These are phyloP conservation scores for Chrysotoxum bicinctum DNA, from an alignment of 2,888 invertebrate species.

Conservation along the genomic window DNA sequence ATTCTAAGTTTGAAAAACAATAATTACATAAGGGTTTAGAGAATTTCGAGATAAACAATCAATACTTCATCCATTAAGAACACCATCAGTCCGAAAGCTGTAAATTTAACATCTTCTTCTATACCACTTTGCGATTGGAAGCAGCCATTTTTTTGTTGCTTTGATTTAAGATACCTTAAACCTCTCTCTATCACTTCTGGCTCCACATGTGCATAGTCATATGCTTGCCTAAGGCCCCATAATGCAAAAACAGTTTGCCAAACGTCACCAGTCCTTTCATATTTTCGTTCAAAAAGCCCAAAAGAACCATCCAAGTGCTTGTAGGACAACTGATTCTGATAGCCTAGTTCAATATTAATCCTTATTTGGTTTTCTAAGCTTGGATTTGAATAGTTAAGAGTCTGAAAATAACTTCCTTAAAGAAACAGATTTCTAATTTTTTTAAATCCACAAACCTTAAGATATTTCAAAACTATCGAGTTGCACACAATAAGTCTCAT, in stretches of 20 bases:
- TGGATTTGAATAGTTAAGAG: slow-evolving; percentile 85
- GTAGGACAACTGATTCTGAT: slow-evolving; percentile 95
- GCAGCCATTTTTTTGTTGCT: slow-evolving; percentile 88
- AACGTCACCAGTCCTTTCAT: slow-evolving; percentile 84
- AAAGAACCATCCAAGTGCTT: slow-evolving; percentile 94
- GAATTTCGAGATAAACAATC: not conserved
- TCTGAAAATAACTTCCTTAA: slow-evolving; percentile 34
- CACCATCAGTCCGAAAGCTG: slow-evolving; percentile 89
- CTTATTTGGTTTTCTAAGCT: slow-evolving; percentile 84
- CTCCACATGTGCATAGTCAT: slow-evolving; percentile 87
- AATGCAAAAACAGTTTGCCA: slow-evolving; percentile 93
- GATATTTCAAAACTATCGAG: slow-evolving; percentile 84
- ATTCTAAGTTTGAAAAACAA: not conserved
- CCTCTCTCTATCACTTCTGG: slow-evolving; percentile 85
- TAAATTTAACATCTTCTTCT: slow-evolving; percentile 86
- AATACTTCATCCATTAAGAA: slow-evolving; percentile 86
- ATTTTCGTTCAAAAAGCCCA: slow-evolving; percentile 86
- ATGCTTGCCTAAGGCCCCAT: slow-evolving; percentile 88
- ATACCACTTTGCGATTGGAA: slow-evolving; percentile 90
- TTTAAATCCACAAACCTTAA: slow-evolving; percentile 81
- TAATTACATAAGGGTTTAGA: not conserved
- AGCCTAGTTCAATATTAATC: slow-evolving; percentile 89
- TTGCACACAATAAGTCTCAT: slow-evolving; percentile 87
- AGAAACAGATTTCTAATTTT: slow-evolving; percentile 80
- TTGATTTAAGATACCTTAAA: slow-evolving; percentile 86